A percentile compares a stretch with the other conserved stretches of the same genome.
phyloP scores from a whole-genome alignment of 1,140 invertebrate species.

The Andricus grossulariae region DNA sequence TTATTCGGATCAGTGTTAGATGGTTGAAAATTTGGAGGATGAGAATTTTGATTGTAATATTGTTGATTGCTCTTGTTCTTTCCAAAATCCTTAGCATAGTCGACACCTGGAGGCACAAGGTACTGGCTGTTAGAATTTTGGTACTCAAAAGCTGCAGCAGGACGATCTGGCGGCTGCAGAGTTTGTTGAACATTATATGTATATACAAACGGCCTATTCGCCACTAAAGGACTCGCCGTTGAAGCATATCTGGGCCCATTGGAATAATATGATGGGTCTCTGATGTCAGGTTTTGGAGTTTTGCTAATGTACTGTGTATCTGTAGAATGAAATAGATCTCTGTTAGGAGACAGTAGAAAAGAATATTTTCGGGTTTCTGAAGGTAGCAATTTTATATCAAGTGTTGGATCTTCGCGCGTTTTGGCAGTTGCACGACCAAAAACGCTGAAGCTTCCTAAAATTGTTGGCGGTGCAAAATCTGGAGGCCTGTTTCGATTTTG shows the following conservation, averaged over 20 bases:
- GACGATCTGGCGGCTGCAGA: conserved; percentile 49
- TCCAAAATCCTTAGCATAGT: conserved; percentile 40
- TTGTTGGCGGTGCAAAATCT: conserved; percentile 70
- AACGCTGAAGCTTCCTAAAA: conserved; percentile 73
- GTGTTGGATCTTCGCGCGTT: conserved; percentile 55
- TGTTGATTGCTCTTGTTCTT: conserved; percentile 47
- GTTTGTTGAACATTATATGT: conserved; percentile 53
- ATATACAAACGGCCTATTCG: conserved; percentile 53
- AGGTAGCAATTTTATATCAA: conserved; percentile 55
- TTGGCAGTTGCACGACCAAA: conserved; percentile 71
- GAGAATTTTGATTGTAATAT: conserved; percentile 45
- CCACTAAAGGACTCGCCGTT: conserved; percentile 42
- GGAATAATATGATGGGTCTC: conserved; percentile 60
- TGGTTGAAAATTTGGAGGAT: conserved; percentile 44
- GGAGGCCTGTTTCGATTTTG: conserved; percentile 59
- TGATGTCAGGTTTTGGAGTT: conserved; percentile 54
- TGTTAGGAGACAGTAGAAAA: conserved; percentile 69
- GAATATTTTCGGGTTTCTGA: conserved; percentile 68
- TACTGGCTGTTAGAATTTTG: conserved; percentile 53
- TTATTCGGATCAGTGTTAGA: conserved; percentile 56
- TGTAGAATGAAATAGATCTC: conserved; percentile 65
- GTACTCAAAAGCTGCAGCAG: conserved; percentile 61
- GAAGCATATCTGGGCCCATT: conserved; percentile 58
- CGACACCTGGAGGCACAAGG: conserved; percentile 50
- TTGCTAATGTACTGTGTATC: conserved; percentile 52